These are phyloP conservation scores for Epirrhoe alternata DNA, from an alignment of 2,888 invertebrate genomes.

Conservation along the genomic window DNA sequence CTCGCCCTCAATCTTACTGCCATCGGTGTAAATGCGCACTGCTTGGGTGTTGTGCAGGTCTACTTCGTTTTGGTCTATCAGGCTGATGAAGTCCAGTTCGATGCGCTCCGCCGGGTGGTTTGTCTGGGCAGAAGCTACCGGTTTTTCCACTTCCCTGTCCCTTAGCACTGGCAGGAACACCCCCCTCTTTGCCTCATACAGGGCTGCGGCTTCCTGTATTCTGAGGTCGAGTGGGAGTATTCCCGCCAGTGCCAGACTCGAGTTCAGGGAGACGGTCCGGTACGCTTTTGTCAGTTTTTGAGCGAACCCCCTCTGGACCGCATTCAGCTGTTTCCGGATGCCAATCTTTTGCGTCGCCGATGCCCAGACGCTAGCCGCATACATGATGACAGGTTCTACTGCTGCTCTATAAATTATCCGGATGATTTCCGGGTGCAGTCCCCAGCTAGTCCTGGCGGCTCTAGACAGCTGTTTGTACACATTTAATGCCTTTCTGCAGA, in stretches of 20 bases:
- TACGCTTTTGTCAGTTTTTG: conserved; percentile 11
- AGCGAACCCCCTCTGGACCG: conserved; percentile 9
- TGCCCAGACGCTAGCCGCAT: conserved; percentile 12
- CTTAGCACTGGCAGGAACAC: neutral
- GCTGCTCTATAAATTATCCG: conserved; percentile 19
- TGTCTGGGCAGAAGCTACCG: neutral
- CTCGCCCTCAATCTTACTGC: conserved; percentile 12
- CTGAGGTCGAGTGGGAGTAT: conserved; percentile 26
- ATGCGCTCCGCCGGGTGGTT: conserved; percentile 15
- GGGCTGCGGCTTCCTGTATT: conserved; percentile 5
- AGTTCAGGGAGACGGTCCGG: conserved; percentile 14
- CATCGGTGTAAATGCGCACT: conserved; percentile 18
- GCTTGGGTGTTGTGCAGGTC: neutral
- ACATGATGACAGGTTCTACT: conserved; percentile 1
- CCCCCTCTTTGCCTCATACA: conserved; percentile 4
- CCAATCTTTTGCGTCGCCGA: neutral
- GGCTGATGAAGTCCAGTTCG: conserved; percentile 4
- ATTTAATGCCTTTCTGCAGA: neutral
- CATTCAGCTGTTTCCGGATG: conserved; percentile 3
- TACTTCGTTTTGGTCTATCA: conserved; percentile 14
- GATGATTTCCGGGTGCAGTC: conserved; percentile 35
- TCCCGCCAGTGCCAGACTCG: conserved; percentile 16
- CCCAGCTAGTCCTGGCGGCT: conserved; percentile 13
- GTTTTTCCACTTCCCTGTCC: conserved; percentile 4
- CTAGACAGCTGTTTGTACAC: conserved; percentile 14